Evolutionary conservation across 2,113 vertebrate species (phyloP).

Genomic region (Bubo blakistoni): DNA sequence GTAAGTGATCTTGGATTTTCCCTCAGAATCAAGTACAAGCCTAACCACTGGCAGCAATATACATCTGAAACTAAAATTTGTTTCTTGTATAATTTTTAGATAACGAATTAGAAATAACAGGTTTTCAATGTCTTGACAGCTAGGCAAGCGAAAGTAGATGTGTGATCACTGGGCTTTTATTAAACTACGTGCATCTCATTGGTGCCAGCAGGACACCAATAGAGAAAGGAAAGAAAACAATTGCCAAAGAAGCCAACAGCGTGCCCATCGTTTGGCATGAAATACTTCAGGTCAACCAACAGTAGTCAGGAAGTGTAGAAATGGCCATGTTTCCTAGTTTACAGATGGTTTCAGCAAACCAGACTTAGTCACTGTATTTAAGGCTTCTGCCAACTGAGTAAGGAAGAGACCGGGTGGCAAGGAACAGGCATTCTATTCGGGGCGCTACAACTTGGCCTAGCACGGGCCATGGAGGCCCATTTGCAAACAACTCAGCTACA

Average conservation of each 20-base stretch:
- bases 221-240: background rate
- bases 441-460: fast-evolving
- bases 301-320: background rate
- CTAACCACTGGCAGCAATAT: background rate
- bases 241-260: background rate
- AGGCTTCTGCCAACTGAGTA: background rate
- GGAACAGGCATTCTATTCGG: fast-evolving
- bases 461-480: background rate
- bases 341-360: background rate
- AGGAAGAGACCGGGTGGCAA: background rate
- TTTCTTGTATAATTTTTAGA: background rate
- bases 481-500: background rate
- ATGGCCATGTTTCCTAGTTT: background rate
- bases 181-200: background rate
- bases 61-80: background rate
- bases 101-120: background rate
- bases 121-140: background rate
- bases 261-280: background rate
- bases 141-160: background rate
- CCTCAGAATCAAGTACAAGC: background rate
- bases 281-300: background rate
- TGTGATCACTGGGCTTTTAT: background rate
- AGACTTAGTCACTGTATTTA: background rate
- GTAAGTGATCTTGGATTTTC: background rate
- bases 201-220: background rate